phyloP scores from a whole-genome alignment of 2,888 invertebrate species.

The Rhabditophanes sp. region DNA sequence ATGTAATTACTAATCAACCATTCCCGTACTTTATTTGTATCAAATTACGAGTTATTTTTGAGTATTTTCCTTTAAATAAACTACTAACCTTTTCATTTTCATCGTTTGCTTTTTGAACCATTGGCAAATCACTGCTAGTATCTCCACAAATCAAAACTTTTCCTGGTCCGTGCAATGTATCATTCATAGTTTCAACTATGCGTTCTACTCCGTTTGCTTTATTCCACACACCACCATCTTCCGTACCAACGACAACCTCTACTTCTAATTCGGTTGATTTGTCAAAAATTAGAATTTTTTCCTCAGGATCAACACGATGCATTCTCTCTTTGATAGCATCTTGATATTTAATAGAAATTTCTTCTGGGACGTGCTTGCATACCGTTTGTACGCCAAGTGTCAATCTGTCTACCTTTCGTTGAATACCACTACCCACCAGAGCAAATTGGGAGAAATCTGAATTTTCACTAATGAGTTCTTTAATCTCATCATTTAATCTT shows the following conservation, averaged over 20 bases:
- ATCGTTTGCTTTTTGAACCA: conserved; percentile 27
- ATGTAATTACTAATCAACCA: not conserved
- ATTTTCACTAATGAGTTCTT: conserved; percentile 1
- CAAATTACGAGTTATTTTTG: conserved; percentile 4
- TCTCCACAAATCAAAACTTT: conserved; percentile 41
- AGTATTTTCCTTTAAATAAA: conserved; percentile 6
- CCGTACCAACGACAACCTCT: conserved; percentile 29
- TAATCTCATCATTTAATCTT: conserved; percentile 30
- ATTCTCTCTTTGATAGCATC: conserved; percentile 36
- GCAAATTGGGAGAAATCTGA: conserved; percentile 35
- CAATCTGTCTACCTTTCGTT: conserved; percentile 40
- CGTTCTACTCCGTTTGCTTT: conserved; percentile 16
- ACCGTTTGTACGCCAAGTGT: conserved; percentile 44
- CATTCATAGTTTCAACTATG: conserved; percentile 15
- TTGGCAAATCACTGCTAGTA: conserved; percentile 39
- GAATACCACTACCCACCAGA: conserved; percentile 42
- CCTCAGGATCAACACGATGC: conserved; percentile 33
- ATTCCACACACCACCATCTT: conserved; percentile 24
- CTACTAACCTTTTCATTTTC: conserved; percentile 31
- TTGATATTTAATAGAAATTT: conserved; percentile 26
- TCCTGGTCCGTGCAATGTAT: conserved; percentile 21
- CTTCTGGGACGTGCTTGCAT: conserved; percentile 25
- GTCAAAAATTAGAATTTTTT: conserved; percentile 29
- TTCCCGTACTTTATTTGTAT: not conserved
- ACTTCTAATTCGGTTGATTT: conserved; percentile 37